Base-by-base conservation (phyloP, 2,797 vertebrate species). In the Poecilia wingei region DNA sequence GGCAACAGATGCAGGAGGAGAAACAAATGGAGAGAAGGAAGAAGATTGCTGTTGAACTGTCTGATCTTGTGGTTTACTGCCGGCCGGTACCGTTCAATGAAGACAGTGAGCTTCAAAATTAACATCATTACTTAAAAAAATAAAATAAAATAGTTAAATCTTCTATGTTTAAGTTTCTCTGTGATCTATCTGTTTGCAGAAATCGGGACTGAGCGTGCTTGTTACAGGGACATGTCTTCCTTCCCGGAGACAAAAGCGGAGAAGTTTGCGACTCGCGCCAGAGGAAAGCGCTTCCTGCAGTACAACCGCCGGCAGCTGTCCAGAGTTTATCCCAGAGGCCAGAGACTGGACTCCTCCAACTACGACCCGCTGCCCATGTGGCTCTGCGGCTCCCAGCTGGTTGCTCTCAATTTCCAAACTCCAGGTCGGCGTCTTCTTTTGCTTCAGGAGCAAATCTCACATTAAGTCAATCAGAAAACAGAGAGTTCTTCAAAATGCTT, bases 1-100 rank as follows among this genome's bases (percentile, higher is more conserved):
- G 88, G 76, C 73, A 81, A 92, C 91, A 96, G 98, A 97, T 99
- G 86, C 97, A 98, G 0, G 98, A 99, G 93, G 98, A 98, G 82
- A 99, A 99, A 92, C 98, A 98, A 93, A 99, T 99, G 98, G 98
- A 99, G 88, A 96, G 98, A 81, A 97, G 98, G 89, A 99, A 99
- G 94, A 99, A 98, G 94, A 99, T 99, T 0, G 98, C 98, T 0
- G 90, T 99, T 91, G 98, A 99, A 92, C 95, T 99, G 66, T 99
- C 98, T 0, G 98, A 99, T 72, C 96, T 99, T 0, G 98, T 99
- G 39, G 96, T 99, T 87, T 99, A 99, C 89, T 99, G 98, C 87
- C 94, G 98, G 74, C 98, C 98, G 0, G 98, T 99, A 55, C 98
- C 98, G 74, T 99, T 99, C 0, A 98, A 99, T 74, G 98, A 99